Conservation (phyloP, 1,140 invertebrate genomes). For the Drosophila parvula region DNA sequence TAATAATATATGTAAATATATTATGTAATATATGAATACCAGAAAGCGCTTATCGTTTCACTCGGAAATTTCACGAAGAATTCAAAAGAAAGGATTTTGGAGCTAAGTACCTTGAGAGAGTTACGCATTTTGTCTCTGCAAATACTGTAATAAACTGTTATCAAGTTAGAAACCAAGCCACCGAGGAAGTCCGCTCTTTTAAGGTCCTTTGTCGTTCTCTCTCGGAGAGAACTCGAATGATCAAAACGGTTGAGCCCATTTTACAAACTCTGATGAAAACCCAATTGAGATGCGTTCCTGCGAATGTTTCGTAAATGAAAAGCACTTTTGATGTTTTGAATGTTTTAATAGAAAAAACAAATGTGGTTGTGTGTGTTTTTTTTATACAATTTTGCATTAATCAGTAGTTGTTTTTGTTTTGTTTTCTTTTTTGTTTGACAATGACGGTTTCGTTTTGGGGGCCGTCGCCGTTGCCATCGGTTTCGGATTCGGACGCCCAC, state of each 20-base stretch:
- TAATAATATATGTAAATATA: slow-evolving; percentile 36
- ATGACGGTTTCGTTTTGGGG: slow-evolving; percentile 31
- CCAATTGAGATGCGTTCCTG: slow-evolving; percentile 5
- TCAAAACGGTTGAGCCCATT: too few relatives aligned
- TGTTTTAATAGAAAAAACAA: slow-evolving; percentile 78
- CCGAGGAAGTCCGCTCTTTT: too few relatives aligned
- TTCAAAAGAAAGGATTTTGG: too few relatives aligned
- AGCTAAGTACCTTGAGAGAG: too few relatives aligned
- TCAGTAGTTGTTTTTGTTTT: slow-evolving; percentile 19
- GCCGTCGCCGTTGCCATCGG: slow-evolving; percentile 16
- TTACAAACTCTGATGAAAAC: too few relatives aligned
- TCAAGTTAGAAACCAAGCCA: too few relatives aligned
- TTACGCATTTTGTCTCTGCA: too few relatives aligned
- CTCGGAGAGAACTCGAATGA: too few relatives aligned
- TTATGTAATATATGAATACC: background rate
- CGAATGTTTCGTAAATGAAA: slow-evolving; percentile 38
- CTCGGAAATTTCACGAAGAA: too few relatives aligned
- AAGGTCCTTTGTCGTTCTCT: too few relatives aligned
- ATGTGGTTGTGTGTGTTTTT: slow-evolving; percentile 37
- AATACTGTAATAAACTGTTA: too few relatives aligned
- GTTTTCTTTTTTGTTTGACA: slow-evolving; percentile 26
- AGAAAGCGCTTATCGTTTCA: too few relatives aligned
- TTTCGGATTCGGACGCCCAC: slow-evolving; percentile 20
- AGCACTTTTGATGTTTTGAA: slow-evolving; percentile 44
- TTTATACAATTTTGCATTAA: slow-evolving; percentile 66